Base-by-base conservation (phyloP, 1,140 invertebrate species). In the Chlorops oryzae region DNA sequence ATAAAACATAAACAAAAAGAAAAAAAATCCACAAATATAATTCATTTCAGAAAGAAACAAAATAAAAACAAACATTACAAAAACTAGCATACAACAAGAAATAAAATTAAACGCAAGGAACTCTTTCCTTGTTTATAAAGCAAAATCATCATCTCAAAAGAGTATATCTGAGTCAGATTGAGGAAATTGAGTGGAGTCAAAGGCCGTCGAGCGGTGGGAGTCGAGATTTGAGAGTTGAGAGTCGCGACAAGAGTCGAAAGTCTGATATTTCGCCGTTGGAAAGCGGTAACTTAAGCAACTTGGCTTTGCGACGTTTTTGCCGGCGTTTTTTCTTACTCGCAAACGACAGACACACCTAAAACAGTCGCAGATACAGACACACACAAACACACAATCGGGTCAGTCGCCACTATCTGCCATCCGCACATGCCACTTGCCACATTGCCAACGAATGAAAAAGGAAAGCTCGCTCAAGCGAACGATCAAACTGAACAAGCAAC, bases 301-400 rank as follows among this genome's bases (percentile, higher is more conserved):
- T 28, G 42, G 28, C 42, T 32, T 9, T 22, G 15, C 25, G 39
- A 21, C 21, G 5, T 41, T 23, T 21, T 41, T 21, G 42, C 17
- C 25, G 6, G 34, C 39, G 13, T 41, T 15, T 10, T 28, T 20
- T 20, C 4, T 32, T 6, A 32, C 18, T 45, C 22, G 17, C 42
- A 18, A 9, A 5, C 15, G 25, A 17, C 27, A 32, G 42, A 3
- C 15, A 50, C 41, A 13, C 35, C 17, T 27, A 38, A 48, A 40
- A 44, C n/a, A 38, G 40, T 35, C 12, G 13, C 17, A 17, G 64
- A 62, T 59, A 66, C 59, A 65, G 37, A 39, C 18, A 9, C 7
- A 15, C 17, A 39, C 18, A 39, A 39, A 9, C 6, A 39, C 7
- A 9, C 9, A 39, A 39, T 39, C n/a, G n/a, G n/a, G n/a, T n/a